Base-by-base conservation (phyloP, 2,797 vertebrate species). In the Myotis daubentonii region DNA sequence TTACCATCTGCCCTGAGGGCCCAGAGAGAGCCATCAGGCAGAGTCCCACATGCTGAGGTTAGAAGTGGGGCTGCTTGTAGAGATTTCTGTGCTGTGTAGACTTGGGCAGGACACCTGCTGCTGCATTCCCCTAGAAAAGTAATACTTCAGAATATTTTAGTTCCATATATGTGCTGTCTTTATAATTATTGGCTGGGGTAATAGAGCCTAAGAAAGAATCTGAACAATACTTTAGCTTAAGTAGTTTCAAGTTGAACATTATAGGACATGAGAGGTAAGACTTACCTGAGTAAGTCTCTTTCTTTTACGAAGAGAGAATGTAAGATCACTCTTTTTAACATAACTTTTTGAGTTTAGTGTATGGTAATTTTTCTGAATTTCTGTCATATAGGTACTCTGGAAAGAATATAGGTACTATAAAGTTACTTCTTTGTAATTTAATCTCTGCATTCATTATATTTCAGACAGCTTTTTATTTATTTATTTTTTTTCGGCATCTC, bases 381-480 rank as follows among this genome's bases (percentile, higher is more conserved):
- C 15, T 79, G 5, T 66, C 22, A 65, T 51, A 55, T 36, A 55
- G 19, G n/a, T 13, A 55, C 75, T 16, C 17, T 25, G 12, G 11
- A 78, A 78, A 51, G 6, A 28, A 72, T 57, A 68, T 25, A 76
- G 51, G 6, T 25, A 13, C 8, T 65, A 36, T 60, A 13, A 82
- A 76, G 11, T 66, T 70, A 85, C 23, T 71, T 91, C 53, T 76
- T 66, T 41, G 4, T 81, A 51, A 41, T 36, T 78, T 80, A 78
- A 79, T 62, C 3, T 94, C 75, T 89, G 16, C 2, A 68, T 74
- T 41, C 9, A 74, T 68, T 96, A 5, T 60, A 49, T 1, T 49
- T 94, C 10, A 94, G 57, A 60, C 1, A 85, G 17, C 5, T 87
- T 96, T 75, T 68, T 60, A 79, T 13, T 80, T 93, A n/a, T n/a